Percentiles rank a stretch among this genome's conserved stretches.
Evolutionary conservation across 1,140 invertebrate species (phyloP).

Genomic region (Theocolax elegans): DNA sequence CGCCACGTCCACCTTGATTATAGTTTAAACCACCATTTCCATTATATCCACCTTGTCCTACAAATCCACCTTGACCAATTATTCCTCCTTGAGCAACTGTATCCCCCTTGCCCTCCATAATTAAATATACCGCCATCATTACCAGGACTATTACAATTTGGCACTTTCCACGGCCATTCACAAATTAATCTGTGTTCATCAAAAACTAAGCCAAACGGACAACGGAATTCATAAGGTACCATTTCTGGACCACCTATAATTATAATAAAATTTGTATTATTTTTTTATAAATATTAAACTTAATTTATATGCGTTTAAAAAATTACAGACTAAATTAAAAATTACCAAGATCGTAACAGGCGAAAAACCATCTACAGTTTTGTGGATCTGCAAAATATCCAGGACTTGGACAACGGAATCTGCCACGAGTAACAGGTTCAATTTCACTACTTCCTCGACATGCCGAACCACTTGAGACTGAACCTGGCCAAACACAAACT

Average conservation of each 20-base stretch:
- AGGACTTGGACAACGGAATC: slow-evolving; percentile 74
- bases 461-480: slow-evolving; percentile 75
- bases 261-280: not conserved
- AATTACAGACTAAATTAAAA: slow-evolving; percentile 8
- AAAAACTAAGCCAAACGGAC: slow-evolving; percentile 84
- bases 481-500: slow-evolving; percentile 86
- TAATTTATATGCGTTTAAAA: not conserved
- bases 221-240: slow-evolving; percentile 84
- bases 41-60: slow-evolving; percentile 30
- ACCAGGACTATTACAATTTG: slow-evolving; percentile 68
- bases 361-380: slow-evolving; percentile 89
- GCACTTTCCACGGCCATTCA: slow-evolving; percentile 86
- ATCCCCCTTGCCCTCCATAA: slow-evolving; percentile 1
- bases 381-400: slow-evolving; percentile 83
- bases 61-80: slow-evolving; percentile 20
- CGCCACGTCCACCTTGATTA: not conserved
- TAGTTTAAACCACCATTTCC: slow-evolving; percentile 17
- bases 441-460: slow-evolving; percentile 82
- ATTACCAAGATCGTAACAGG: slow-evolving; percentile 81
- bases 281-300: not conserved
- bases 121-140: slow-evolving; percentile 13
- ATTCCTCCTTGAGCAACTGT: slow-evolving; percentile 17
- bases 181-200: slow-evolving; percentile 78
- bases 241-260: slow-evolving; percentile 61
- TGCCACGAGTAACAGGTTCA: slow-evolving; percentile 73